A percentile compares a stretch with the other conserved stretches of the same genome.
Conservation (phyloP, 2,113 vertebrate genomes). For the Elgaria multicarinata region DNA sequence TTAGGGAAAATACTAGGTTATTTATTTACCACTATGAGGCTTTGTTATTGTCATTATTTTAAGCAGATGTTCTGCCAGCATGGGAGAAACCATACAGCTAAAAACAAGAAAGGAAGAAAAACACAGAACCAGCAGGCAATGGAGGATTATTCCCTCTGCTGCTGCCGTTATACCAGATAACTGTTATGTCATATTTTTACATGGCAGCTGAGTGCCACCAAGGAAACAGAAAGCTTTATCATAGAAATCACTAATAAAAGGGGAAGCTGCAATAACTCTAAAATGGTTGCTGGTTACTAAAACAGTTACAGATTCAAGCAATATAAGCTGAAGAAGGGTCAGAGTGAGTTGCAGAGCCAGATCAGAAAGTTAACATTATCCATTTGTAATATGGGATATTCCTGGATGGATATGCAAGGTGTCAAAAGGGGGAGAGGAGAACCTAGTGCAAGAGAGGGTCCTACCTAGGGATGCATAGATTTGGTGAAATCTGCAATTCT, state of each 20-base stretch:
- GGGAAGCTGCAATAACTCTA: neutral
- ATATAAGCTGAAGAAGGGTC: neutral
- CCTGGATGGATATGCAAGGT: neutral
- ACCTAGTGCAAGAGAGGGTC: neutral
- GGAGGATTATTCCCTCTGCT: slow-evolving; percentile 46
- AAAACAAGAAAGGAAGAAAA: slow-evolving; percentile 61
- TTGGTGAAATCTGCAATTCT: too few species aligned
- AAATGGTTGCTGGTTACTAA: slow-evolving; percentile 20
- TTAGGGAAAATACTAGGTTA: slow-evolving; percentile 60
- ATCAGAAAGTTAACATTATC: neutral
- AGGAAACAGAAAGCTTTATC: slow-evolving; percentile 49
- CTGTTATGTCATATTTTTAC: slow-evolving; percentile 61
- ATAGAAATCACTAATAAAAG: slow-evolving; percentile 13
- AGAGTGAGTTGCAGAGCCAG: neutral
- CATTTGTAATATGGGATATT: neutral
- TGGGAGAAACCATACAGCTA: slow-evolving; percentile 52
- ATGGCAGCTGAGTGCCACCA: slow-evolving; percentile 46
- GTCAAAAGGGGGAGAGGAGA: too few species aligned
- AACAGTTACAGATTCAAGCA: neutral
- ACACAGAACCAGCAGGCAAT: slow-evolving; percentile 64
- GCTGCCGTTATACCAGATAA: slow-evolving; percentile 44
- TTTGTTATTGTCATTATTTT: slow-evolving; percentile 69
- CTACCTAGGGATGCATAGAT: too few species aligned
- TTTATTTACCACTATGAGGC: slow-evolving; percentile 70
- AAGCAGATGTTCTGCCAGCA: slow-evolving; percentile 75